These are phyloP conservation scores for Pycnomerus fuliginosus DNA, from an alignment of 2,888 invertebrate species.

Conservation along the genomic window DNA sequence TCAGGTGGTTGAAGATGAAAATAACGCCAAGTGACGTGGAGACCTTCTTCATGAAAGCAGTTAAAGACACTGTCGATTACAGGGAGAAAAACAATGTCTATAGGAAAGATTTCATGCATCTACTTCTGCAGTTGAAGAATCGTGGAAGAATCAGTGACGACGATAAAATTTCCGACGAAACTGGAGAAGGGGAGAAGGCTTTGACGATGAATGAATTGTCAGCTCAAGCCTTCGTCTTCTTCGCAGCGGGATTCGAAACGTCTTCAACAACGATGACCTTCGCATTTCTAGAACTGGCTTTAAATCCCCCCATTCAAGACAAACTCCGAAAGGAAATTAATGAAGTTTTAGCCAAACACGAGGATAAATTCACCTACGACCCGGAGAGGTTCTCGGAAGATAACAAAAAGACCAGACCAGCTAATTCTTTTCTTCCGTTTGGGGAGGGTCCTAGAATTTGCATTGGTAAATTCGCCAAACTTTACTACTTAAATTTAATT, in stretches of 20 bases:
- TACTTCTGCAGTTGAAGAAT: conserved; percentile 55
- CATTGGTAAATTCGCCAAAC: conserved; percentile 36
- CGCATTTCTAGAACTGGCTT: conserved; percentile 31
- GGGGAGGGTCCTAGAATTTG: conserved; percentile 29
- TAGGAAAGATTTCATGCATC: too few relatives aligned
- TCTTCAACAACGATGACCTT: conserved; percentile 36
- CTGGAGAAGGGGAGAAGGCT: conserved; percentile 1
- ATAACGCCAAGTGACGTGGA: conserved; percentile 33
- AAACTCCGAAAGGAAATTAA: conserved; percentile 32
- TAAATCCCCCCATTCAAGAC: conserved; percentile 30
- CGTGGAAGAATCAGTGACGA: conserved; percentile 36
- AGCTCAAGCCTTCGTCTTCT: conserved; percentile 31
- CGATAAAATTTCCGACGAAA: conserved; percentile 20
- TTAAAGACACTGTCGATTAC: too few relatives aligned
- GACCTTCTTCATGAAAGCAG: conserved; percentile 55
- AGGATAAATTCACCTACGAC: conserved; percentile 31
- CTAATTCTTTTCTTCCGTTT: too few relatives aligned
- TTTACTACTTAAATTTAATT: conserved; percentile 16
- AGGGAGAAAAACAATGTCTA: conserved; percentile 52
- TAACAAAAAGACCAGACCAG: conserved; percentile 14
- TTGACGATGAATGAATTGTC: conserved; percentile 24
- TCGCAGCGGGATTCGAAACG: conserved; percentile 35
- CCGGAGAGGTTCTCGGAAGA: conserved; percentile 33
- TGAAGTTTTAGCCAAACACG: conserved; percentile 24
- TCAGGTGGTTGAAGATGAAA: conserved; percentile 28